A percentile compares a stretch with the other conserved stretches of the same genome.
Evolutionary conservation across 2,888 invertebrate genomes (phyloP).

Genomic region (Venustoraphidia nigricollis): DNA sequence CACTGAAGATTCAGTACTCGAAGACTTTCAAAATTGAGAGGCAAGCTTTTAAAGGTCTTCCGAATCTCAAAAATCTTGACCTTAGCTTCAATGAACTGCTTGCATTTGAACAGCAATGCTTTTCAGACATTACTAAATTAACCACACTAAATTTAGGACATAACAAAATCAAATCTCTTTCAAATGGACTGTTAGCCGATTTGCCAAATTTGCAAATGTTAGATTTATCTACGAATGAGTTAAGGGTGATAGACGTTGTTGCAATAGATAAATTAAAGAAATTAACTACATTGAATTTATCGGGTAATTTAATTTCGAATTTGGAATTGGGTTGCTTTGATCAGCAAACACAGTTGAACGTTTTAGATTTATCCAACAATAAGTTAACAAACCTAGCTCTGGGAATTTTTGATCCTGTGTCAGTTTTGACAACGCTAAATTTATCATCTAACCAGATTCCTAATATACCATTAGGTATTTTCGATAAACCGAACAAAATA

Average conservation of each 20-base stretch:
- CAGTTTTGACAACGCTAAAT: slow-evolving; percentile 11
- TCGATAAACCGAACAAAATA: slow-evolving; percentile 12
- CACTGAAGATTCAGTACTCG: slow-evolving; percentile 5
- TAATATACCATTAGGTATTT: slow-evolving; percentile 11
- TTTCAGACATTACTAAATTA: not conserved
- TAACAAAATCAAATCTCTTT: slow-evolving; percentile 12
- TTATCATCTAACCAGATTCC: slow-evolving; percentile 12
- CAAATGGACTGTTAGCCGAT: slow-evolving; percentile 11
- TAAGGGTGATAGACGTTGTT: slow-evolving; percentile 13
- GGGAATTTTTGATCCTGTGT: slow-evolving; percentile 13
- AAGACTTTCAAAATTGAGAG: slow-evolving; percentile 9
- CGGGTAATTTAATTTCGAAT: slow-evolving; percentile 11
- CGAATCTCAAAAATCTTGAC: too few species aligned
- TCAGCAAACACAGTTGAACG: slow-evolving; percentile 9
- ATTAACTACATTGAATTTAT: slow-evolving; percentile 11
- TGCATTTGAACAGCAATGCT: not conserved
- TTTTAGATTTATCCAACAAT: slow-evolving; percentile 12
- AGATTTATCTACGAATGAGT: slow-evolving; percentile 11
- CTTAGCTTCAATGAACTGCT: slow-evolving; percentile 2
- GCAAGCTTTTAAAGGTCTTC: slow-evolving; percentile 4
- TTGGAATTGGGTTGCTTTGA: slow-evolving; percentile 13
- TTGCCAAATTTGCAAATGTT: slow-evolving; percentile 9
- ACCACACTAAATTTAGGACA: slow-evolving; percentile 9
- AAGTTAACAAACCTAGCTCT: slow-evolving; percentile 11
- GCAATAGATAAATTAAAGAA: slow-evolving; percentile 11